Evolutionary conservation across 2,113 vertebrate species (phyloP), one percentile per base, ranked within the genome.

Genomic region (Ptilonorhynchus violaceus): DNA sequence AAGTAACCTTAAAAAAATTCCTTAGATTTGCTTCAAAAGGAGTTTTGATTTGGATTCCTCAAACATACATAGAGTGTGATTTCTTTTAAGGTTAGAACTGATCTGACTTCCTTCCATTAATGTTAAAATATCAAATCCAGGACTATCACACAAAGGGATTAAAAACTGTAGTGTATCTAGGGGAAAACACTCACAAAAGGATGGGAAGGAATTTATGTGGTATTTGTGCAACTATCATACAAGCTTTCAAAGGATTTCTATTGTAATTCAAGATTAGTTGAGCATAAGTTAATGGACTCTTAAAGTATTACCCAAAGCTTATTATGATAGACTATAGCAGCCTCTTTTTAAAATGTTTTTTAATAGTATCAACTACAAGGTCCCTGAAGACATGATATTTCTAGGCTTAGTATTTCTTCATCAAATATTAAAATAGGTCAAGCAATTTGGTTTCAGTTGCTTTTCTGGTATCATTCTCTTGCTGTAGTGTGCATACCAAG

Each of bases 191-290:
- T 91, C 78, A 92, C 91, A 97, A 96, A 91, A 88, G 67, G 44
- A 69, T 67, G 33, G n/a, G 77, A 92, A 92, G 91, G 55, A 94
- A 89, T 96, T 94, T 92, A 41, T 91, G 44, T 91, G 67, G 49
- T 82, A 94, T 95, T 97, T 97, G 55, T 78, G 30, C 88, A 76
- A 91, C 85, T 96, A 94, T 96, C 89, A 93, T 66, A 50, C 82
- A 39, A 86, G 60, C 76, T 96, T 97, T 93, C 81, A 87, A 93
- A 85, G 90, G 93, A 88, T 96, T 97, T 93, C 92, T 82, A 82
- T 92, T 97, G 86, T 96, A 96, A 95, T 97, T 97, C 78, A 96
- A 97, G 92, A 94, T 97, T 97, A 96, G 87, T 83, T 97, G 87
- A 97, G 47, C 77, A 91, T 74, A 93, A 95, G 64, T 96, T 97